Conservation (phyloP, 1,140 invertebrate genomes). For the Orussus abietinus region DNA sequence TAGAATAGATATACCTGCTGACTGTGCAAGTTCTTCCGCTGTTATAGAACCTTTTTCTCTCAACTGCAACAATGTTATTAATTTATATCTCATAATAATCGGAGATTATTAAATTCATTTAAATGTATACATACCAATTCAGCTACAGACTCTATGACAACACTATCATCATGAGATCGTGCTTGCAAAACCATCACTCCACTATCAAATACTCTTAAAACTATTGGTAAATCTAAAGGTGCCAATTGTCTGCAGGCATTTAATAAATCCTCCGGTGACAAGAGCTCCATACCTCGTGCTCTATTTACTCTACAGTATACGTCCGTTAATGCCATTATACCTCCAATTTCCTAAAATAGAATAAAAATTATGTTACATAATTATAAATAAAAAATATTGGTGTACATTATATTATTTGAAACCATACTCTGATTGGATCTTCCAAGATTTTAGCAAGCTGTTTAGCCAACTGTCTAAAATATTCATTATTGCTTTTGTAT, state of each 20-base stretch:
- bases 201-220: conserved; percentile 80
- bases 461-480: conserved; percentile 81
- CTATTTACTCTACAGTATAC: conserved; percentile 95
- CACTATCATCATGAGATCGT: conserved; percentile 72
- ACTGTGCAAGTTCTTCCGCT: conserved; percentile 80
- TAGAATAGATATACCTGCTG: conserved; percentile 79
- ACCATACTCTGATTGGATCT: conserved; percentile 72
- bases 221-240: conserved; percentile 68
- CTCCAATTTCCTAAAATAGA: conserved; percentile 75
- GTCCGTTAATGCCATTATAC: conserved; percentile 95
- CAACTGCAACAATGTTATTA: conserved; percentile 59
- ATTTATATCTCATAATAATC: conserved; percentile 14
- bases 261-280: conserved; percentile 94
- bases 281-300: conserved; percentile 79
- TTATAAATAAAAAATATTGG: not conserved
- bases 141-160: conserved; percentile 68
- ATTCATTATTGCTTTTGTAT: conserved; percentile 82
- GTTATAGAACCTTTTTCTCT: conserved; percentile 70
- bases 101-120: not conserved
- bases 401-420: not conserved
- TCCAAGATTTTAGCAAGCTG: conserved; percentile 82
- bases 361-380: not conserved
- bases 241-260: conserved; percentile 75
- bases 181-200: conserved; percentile 88
- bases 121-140: conserved; percentile 59